Percentiles rank a stretch among this genome's conserved stretches.
Evolutionary conservation across 1,140 invertebrate genomes (phyloP).

Genomic region (Thalassaphorura encarpata): DNA sequence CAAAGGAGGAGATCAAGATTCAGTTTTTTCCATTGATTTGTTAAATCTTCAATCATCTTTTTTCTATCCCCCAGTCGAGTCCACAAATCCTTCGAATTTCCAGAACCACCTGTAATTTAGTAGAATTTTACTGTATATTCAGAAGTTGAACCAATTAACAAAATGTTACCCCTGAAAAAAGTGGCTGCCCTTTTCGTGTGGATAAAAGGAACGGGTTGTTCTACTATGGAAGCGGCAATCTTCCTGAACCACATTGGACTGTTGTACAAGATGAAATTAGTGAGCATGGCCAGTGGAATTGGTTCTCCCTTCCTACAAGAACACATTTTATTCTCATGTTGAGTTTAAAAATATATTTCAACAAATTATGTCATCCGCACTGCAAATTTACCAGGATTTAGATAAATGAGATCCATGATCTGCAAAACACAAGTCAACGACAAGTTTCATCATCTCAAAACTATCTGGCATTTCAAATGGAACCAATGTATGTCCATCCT

Average conservation of each 20-base stretch:
- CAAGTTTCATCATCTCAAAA: conserved; percentile 23
- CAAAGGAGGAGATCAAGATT: conserved; percentile 24
- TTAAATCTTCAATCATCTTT: conserved; percentile 16
- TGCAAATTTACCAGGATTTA: conserved; percentile 19
- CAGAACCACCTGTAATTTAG: conserved; percentile 17
- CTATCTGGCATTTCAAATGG: conserved; percentile 33
- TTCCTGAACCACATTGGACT: conserved; percentile 17
- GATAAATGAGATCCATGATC: conserved; percentile 21
- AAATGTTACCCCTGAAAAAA: too few species aligned
- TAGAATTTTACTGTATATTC: too few species aligned
- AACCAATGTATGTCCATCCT: conserved; percentile 34
- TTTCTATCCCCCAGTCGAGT: conserved; percentile 13
- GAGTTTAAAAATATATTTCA: too few species aligned
- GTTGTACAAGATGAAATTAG: conserved; percentile 26
- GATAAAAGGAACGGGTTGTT: conserved; percentile 18
- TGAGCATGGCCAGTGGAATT: conserved; percentile 15
- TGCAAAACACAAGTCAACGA: conserved; percentile 23
- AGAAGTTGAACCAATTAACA: too few species aligned
- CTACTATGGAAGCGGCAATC: conserved; percentile 8
- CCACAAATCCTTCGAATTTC: conserved; percentile 14
- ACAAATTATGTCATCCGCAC: too few species aligned
- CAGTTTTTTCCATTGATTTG: conserved; percentile 13
- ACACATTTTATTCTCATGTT: too few species aligned
- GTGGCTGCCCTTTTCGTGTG: conserved; percentile 12
- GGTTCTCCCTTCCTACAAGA: conserved; percentile 19